Percentiles rank a stretch among this genome's conserved stretches.
phyloP scores from a whole-genome alignment of 92 coral and sea anemone genomes.

The Actinostola sp. region DNA sequence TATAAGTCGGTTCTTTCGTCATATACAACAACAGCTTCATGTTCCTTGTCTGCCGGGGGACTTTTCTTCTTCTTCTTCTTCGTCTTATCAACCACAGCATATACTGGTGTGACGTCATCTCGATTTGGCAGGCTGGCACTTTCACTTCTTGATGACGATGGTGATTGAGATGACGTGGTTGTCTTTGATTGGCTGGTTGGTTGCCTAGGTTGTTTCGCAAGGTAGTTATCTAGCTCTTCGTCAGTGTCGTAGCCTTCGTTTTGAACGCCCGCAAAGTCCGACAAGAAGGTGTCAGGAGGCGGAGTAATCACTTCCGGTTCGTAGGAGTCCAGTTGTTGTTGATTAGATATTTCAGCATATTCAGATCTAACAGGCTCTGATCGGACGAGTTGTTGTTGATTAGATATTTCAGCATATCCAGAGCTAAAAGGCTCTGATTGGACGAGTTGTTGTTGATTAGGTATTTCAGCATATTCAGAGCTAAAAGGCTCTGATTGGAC shows the following conservation, averaged over 20 bases:
- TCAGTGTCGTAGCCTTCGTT: conserved; percentile 60
- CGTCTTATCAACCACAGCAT: conserved; percentile 66
- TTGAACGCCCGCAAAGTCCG: conserved; percentile 47
- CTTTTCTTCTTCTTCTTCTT: conserved; percentile 54
- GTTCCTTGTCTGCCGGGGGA: neutral
- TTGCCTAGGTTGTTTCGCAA: neutral
- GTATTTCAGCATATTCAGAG: conserved; percentile 20
- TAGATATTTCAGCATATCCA: too few species aligned
- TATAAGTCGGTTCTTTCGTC: conserved; percentile 88
- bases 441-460: neutral
- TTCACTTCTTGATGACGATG: conserved; percentile 24
- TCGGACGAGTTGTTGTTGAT: too few species aligned
- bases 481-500: neutral
- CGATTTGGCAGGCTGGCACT: conserved; percentile 24
- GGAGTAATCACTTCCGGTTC: conserved; percentile 22
- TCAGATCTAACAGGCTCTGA: neutral
- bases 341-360: too few species aligned
- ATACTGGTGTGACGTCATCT: conserved; percentile 18
- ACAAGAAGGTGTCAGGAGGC: conserved; percentile 16
- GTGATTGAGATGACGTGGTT: conserved; percentile 8
- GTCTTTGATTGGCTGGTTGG: conserved; percentile 1
- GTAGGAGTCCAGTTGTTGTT: neutral
- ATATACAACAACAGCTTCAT: conserved; percentile 82
- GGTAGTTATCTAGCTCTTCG: conserved; percentile 51
- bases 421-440: neutral